Conservation (phyloP, 2,113 vertebrate genomes). For the Dissostichus mawsoni region DNA sequence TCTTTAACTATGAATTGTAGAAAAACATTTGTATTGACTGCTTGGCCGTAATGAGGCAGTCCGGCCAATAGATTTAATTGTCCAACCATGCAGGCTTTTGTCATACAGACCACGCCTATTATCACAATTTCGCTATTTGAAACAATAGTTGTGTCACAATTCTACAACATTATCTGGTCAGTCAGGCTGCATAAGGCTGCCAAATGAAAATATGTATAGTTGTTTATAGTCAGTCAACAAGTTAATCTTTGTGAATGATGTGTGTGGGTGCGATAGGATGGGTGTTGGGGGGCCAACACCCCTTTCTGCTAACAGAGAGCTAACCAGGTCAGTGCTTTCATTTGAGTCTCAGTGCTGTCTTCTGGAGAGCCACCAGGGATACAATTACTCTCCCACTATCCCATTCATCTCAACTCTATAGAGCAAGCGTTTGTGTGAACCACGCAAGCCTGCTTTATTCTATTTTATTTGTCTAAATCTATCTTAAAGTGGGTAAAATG, state of each 20-base stretch:
- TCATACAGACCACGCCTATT: neutral
- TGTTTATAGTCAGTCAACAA: constrained; percentile 42
- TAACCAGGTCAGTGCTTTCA: constrained; percentile 77
- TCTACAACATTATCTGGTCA: neutral
- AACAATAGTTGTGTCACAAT: neutral
- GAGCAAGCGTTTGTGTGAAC: constrained; percentile 1
- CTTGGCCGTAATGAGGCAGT: neutral
- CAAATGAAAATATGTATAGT: neutral
- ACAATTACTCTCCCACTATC: constrained; percentile 62
- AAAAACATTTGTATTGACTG: neutral
- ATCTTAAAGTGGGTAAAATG: constrained; percentile 44
- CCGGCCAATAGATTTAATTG: neutral
- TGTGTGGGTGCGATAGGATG: constrained; percentile 30
- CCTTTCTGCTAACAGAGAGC: constrained; percentile 55
- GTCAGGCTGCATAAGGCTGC: neutral
- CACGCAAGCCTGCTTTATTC: neutral
- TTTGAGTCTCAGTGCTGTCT: constrained; percentile 58
- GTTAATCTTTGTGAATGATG: constrained; percentile 60
- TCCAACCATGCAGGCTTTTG: neutral
- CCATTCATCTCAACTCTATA: constrained; percentile 42
- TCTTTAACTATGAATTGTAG: neutral
- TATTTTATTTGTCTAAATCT: constrained; percentile 11
- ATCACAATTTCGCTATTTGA: neutral
- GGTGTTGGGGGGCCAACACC: constrained; percentile 25
- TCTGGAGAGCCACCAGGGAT: constrained; percentile 63